Evolutionary conservation across 2,888 invertebrate genomes (phyloP), one percentile per base, ranked within the genome.

Genomic region (Ochropleura leucogaster): DNA sequence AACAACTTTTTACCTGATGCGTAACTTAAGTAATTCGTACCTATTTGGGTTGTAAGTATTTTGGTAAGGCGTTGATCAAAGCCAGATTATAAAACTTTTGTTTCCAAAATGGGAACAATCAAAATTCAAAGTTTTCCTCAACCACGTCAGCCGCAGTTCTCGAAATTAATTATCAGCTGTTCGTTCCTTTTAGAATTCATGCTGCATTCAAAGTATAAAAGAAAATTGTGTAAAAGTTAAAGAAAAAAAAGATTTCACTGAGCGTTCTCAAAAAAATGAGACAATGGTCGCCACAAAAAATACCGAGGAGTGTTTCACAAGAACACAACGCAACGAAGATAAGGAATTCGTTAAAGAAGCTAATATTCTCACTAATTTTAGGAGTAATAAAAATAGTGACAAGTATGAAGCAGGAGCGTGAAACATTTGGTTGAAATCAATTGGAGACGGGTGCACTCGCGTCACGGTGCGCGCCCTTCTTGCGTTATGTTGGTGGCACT

Each of bases 351-450:
- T 73, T 79, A 68, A 82, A 86, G 85, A 79, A 86, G 72, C 51
- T 81, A 82, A 83, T 85, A 85, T 69, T 80, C 86, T 75, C 40
- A 76, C 77, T 82, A 86, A 86, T 84, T 84, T 82, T 79, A 74
- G 53, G 74, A 73, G 74, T 79, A 79, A 86, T 86, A 89, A 90
- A 90, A 91, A 84, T 86, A 89, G 89, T 87, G 84, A 77, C 85
- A 91, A 92, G 90, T 92, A 94, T 92, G 92, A 92, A 92, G 91
- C 89, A 90, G 91, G 87, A 89, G 92, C 94, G 92, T 94, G 93
- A 94, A 94, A 92, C 89, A 77, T 89, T 88, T 85, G 85, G 81
- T 79, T 44, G 80, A 88, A 95, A 96, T 95, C 93, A 92, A 95
- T 96, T 94, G 87, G 93, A 85, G 47, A 47, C 91, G 94, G 93